phyloP scores from a whole-genome alignment of 2,797 vertebrate genomes.

The Microcaecilia unicolor region DNA sequence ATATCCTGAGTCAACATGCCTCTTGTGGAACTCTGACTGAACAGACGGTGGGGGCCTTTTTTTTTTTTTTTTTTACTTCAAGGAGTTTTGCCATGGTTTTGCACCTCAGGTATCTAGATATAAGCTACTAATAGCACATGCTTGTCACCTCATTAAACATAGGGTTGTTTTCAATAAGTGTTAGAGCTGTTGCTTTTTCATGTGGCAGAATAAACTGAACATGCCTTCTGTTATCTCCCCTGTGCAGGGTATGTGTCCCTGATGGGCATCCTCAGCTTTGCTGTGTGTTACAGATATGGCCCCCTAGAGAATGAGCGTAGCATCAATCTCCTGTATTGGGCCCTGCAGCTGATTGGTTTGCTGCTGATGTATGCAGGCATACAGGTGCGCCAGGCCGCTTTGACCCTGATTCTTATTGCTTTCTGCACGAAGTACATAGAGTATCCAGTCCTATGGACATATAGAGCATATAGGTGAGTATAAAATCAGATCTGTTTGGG shows the following conservation, averaged over 20 bases:
- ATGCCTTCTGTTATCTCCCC: slow-evolving; percentile 10
- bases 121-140: no score
- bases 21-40: no score
- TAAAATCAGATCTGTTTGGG: no score
- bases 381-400: slow-evolving; percentile 77
- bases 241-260: slow-evolving; percentile 67
- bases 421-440: slow-evolving; percentile 80
- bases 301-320: slow-evolving; percentile 81
- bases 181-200: no score
- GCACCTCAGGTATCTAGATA: no score
- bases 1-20: no score
- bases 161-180: no score
- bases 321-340: slow-evolving; percentile 88
- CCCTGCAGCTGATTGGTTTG: slow-evolving; percentile 82
- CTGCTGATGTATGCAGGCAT: slow-evolving; percentile 74
- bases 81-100: no score
- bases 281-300: slow-evolving; percentile 84
- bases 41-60: no score
- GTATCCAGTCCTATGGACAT: slow-evolving; percentile 63
- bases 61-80: no score
- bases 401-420: slow-evolving; percentile 63
- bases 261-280: slow-evolving; percentile 83
- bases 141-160: no score
- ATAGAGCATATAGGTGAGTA: slow-evolving; percentile 47
- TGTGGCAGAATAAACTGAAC: neutral